A percentile compares a stretch with the other conserved stretches of the same genome.
Conservation (phyloP, 2,888 invertebrate species). For the Gortyna flavago region DNA sequence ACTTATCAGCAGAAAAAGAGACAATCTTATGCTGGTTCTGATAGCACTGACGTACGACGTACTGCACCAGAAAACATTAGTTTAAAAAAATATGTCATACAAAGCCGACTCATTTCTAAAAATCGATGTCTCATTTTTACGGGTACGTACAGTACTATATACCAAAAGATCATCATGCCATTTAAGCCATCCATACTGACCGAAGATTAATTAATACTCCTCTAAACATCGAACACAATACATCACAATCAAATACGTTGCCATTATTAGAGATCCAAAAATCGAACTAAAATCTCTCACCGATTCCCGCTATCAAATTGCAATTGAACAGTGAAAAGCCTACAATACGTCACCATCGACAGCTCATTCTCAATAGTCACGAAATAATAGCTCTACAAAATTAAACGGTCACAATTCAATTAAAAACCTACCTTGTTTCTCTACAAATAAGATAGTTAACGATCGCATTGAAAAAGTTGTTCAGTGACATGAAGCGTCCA, state of each 20-base stretch:
- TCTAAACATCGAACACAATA: slow-evolving; percentile 19
- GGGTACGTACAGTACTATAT: background rate
- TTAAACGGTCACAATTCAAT: slow-evolving; percentile 15
- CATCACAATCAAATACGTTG: slow-evolving; percentile 36
- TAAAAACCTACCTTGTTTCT: slow-evolving; percentile 67
- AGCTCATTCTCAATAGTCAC: slow-evolving; percentile 85
- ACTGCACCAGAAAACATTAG: background rate
- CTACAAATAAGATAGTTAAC: slow-evolving; percentile 45
- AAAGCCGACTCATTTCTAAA: background rate
- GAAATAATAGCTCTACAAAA: slow-evolving; percentile 77
- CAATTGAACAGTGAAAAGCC: slow-evolving; percentile 82
- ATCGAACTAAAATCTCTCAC: slow-evolving; percentile 63
- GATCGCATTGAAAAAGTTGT: slow-evolving; percentile 67
- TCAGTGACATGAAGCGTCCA: slow-evolving; percentile 71
- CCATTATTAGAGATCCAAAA: slow-evolving; percentile 50
- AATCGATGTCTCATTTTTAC: background rate
- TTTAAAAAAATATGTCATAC: background rate
- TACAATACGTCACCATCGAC: slow-evolving; percentile 87
- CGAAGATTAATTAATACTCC: slow-evolving; percentile 33
- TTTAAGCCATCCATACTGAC: background rate
- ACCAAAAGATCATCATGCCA: background rate
- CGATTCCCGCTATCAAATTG: slow-evolving; percentile 74
- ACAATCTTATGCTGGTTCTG: no score
- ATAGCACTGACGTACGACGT: no score
- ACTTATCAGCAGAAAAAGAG: background rate